Percentiles rank a stretch among this genome's conserved stretches.
Conservation (phyloP, 2,888 invertebrate genomes). For the Glyphotaelius pellucidus region DNA sequence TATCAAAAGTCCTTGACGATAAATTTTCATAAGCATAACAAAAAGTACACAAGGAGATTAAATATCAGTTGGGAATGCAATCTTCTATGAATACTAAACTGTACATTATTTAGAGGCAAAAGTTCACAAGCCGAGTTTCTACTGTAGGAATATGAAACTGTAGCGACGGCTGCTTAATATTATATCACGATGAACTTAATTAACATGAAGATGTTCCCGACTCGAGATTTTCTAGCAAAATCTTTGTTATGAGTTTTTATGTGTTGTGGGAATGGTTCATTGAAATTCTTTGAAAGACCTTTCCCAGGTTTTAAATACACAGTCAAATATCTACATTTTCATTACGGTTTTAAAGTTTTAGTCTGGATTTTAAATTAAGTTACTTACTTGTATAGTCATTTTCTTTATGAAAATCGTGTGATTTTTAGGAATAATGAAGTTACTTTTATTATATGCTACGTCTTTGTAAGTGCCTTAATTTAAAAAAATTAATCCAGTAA, state of each 20-base stretch:
- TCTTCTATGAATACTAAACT: background rate
- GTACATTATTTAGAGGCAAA: background rate
- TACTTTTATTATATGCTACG: background rate
- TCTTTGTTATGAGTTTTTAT: background rate
- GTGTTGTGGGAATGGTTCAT: background rate
- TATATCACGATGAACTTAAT: background rate
- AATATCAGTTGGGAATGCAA: background rate
- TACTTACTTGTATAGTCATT: background rate
- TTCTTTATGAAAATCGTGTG: background rate
- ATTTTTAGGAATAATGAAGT: background rate
- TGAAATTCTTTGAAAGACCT: background rate
- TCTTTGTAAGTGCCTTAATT: no score
- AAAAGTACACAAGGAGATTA: background rate
- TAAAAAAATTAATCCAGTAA: no score
- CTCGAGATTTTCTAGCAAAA: background rate
- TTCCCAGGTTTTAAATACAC: background rate
- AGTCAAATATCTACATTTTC: background rate
- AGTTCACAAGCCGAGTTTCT: background rate
- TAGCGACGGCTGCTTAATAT: background rate
- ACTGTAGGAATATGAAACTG: background rate
- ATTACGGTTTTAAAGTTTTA: background rate
- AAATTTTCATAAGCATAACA: background rate
- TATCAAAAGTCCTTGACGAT: background rate
- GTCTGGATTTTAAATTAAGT: background rate
- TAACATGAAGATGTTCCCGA: background rate